A percentile compares a stretch with the other conserved stretches of the same genome.
phyloP scores from a whole-genome alignment of 1,140 invertebrate genomes.

The Bradynema listronoti region DNA sequence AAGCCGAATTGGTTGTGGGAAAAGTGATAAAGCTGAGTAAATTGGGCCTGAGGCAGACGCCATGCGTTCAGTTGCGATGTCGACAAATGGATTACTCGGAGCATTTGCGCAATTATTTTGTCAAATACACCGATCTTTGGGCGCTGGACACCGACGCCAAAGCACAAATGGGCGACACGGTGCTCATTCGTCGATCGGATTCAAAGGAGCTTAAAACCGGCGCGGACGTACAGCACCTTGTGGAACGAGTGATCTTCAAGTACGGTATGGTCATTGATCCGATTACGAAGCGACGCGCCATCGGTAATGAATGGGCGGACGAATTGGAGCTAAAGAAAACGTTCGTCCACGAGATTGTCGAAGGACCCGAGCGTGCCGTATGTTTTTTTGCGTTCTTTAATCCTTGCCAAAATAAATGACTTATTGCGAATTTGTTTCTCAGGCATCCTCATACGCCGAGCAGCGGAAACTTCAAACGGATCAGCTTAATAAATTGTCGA shows the following conservation, averaged over 20 bases:
- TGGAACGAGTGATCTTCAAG: slow-evolving; percentile 47
- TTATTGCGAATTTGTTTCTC: not conserved
- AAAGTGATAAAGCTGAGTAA: slow-evolving; percentile 43
- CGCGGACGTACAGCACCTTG: slow-evolving; percentile 32
- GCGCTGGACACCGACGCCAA: slow-evolving; percentile 37
- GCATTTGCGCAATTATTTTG: slow-evolving; percentile 44
- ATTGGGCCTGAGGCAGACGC: slow-evolving; percentile 44
- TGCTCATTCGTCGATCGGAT: slow-evolving; percentile 39
- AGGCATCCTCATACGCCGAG: not conserved
- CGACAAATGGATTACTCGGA: slow-evolving; percentile 48
- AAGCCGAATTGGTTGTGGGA: no score
- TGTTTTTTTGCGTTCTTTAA: not conserved
- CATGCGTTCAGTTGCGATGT: slow-evolving; percentile 44
- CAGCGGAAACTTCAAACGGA: not conserved
- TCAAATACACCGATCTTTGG: slow-evolving; percentile 41
- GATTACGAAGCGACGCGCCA: slow-evolving; percentile 42
- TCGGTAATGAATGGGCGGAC: slow-evolving; percentile 38
- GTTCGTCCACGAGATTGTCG: slow-evolving; percentile 44
- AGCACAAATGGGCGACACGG: slow-evolving; percentile 41
- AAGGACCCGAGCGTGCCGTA: no score
- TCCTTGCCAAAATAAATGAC: not conserved
- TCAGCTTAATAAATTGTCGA: not conserved
- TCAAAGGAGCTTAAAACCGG: slow-evolving; percentile 26
- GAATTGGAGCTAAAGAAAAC: slow-evolving; percentile 36
- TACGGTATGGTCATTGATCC: slow-evolving; percentile 46